Evolutionary conservation across 2,113 vertebrate species (phyloP).

Genomic region (Cyphomyrus discorhynchus): DNA sequence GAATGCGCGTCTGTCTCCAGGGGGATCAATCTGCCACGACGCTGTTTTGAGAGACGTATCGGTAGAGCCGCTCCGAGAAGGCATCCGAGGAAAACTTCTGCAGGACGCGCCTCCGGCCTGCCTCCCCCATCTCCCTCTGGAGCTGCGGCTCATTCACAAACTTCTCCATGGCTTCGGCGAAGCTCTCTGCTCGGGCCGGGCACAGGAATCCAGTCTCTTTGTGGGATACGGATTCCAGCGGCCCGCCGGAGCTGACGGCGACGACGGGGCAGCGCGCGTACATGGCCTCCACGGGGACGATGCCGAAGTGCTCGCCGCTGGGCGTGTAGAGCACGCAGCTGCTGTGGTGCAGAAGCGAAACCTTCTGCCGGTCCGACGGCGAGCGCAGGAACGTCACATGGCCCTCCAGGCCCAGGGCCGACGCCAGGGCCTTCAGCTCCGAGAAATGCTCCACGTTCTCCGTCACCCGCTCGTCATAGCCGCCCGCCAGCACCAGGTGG

Average conservation of each 20-base stretch:
- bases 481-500: slow-evolving; percentile 86
- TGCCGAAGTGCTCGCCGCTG: slow-evolving; percentile 92
- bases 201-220: slow-evolving; percentile 84
- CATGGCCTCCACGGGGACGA: slow-evolving; percentile 95
- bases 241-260: slow-evolving; percentile 86
- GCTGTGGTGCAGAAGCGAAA: slow-evolving; percentile 69
- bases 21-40: not conserved
- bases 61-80: slow-evolving; percentile 79
- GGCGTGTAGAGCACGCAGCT: slow-evolving; percentile 88
- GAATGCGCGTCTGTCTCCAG: slow-evolving; percentile 31
- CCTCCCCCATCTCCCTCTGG: slow-evolving; percentile 75
- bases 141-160: slow-evolving; percentile 72
- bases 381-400: slow-evolving; percentile 82
- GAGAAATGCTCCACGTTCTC: slow-evolving; percentile 85
- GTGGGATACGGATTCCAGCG: slow-evolving; percentile 79
- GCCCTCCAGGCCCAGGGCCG: slow-evolving; percentile 56
- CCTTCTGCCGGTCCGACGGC: slow-evolving; percentile 81
- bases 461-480: slow-evolving; percentile 80
- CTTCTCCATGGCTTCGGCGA: slow-evolving; percentile 80
- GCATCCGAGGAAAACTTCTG: slow-evolving; percentile 82
- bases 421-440: slow-evolving; percentile 68
- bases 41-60: slow-evolving; percentile 71
- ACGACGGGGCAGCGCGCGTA: slow-evolving; percentile 86
- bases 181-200: slow-evolving; percentile 67
- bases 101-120: slow-evolving; percentile 74